Evolutionary conservation across 2,113 vertebrate species (phyloP).

Genomic region (Peromyscus maniculatus): DNA sequence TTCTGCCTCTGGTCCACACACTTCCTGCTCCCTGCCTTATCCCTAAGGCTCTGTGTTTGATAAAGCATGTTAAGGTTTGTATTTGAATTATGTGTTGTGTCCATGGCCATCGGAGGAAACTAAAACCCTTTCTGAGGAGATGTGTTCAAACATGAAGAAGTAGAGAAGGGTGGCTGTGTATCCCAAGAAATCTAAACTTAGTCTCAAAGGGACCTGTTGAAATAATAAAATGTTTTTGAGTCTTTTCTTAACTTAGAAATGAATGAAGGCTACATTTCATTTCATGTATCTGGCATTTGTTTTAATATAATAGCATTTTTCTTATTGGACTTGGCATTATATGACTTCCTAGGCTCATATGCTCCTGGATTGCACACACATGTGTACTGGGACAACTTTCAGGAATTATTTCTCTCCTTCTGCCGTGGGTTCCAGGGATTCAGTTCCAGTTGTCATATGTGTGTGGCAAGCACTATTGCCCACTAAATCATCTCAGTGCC

Average conservation of each 20-base stretch:
- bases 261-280: conserved; percentile 30
- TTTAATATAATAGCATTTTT: conserved; percentile 47
- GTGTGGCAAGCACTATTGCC: neutral
- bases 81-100: neutral
- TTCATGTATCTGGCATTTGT: conserved; percentile 25
- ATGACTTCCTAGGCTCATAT: neutral
- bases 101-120: neutral
- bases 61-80: neutral
- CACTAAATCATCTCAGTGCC: neutral
- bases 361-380: neutral
- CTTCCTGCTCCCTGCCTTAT: neutral
- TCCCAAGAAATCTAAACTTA: neutral
- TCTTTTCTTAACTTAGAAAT: conserved; percentile 45
- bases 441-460: neutral
- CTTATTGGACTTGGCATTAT: conserved; percentile 15
- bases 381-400: neutral
- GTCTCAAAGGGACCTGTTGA: neutral
- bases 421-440: too few relatives aligned
- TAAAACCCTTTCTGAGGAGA: neutral
- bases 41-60: neutral
- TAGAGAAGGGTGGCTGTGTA: neutral
- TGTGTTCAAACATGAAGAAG: neutral
- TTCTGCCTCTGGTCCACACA: neutral
- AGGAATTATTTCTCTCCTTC: neutral
- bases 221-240: conserved; percentile 17